These are phyloP conservation scores for Drosophila mimica DNA, from an alignment of 2,888 invertebrate species.

Conservation along the genomic window DNA sequence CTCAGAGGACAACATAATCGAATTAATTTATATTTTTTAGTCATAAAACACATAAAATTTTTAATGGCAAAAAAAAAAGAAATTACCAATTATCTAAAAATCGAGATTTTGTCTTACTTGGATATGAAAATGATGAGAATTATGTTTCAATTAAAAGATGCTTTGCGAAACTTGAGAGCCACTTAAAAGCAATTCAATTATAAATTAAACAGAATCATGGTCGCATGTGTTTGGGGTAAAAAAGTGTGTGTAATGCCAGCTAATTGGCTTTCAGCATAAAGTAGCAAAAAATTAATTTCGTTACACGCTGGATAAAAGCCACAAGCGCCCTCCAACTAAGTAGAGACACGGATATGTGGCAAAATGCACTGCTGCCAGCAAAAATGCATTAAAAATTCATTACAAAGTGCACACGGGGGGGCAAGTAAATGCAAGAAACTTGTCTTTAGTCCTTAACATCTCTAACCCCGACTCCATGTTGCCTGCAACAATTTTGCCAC, in stretches of 20 bases:
- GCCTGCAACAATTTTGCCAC: conserved; percentile 28
- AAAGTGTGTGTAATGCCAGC: conserved; percentile 47
- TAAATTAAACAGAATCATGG: conserved; percentile 58
- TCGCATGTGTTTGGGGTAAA: conserved; percentile 32
- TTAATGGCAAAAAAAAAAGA: not conserved
- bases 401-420: conserved; percentile 53
- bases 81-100: not conserved
- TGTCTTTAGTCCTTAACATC: conserved; percentile 37
- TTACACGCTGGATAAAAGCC: conserved; percentile 36
- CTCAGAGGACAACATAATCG: too few species aligned
- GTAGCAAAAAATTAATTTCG: conserved; percentile 57
- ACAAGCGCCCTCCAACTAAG: not conserved
- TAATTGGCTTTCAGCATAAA: conserved; percentile 54
- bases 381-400: conserved; percentile 73
- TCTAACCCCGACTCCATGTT: not conserved
- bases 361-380: conserved; percentile 36
- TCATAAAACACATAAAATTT: too few species aligned
- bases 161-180: conserved; percentile 50
- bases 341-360: conserved; percentile 15
- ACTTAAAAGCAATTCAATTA: conserved; percentile 71
- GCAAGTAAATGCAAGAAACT: conserved; percentile 53
- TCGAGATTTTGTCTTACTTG: not conserved
- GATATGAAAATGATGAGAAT: conserved; percentile 13
- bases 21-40: too few species aligned
- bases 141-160: conserved; percentile 49